Base-by-base conservation (phyloP, 2,888 invertebrate genomes). In the Parnassius mnemosyne region DNA sequence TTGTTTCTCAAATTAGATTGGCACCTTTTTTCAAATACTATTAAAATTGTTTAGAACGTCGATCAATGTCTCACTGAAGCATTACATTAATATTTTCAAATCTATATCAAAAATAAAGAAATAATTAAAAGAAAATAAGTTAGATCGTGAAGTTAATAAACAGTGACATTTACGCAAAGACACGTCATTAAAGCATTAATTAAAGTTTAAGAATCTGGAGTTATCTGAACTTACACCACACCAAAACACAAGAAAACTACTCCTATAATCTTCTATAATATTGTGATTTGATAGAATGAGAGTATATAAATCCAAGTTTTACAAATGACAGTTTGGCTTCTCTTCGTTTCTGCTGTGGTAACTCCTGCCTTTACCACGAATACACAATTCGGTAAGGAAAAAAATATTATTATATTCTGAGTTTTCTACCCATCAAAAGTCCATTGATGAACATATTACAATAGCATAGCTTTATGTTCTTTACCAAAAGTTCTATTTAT, bases 361-460 rank as follows among this genome's bases (percentile, higher is more conserved):
- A 63, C 57, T 51, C 65, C 58, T 57, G 46, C 46, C 20, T 13
- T 61, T 49, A 20, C 59, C 47, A 64, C 64, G 52, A 65, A 68
- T 44, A 60, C 65, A 9, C 65, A 69, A 65, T 72, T 66, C 64
- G 71, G 71, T 71, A 66, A 67, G 68, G 65, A 59, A 52, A 34
- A 34, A 34, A 5, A 34, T 34, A 7, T 25, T 25, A 7, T 47
- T 60, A 62, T 55, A 41, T 61, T 57, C 16, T 3, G 5, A 34
- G 34, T 34, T 34, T 34, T 34, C 34, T 34, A 34, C 34, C 34
- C 34, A 34, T 34, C 34, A 34, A 34, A 7, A 34, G 34, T 34
- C 34, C 34, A 34, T 7, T 5, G 34, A 5, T 34, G 34, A 34
- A 34, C 7, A 7, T 34, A 34, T 34, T 34, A 34, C 34, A 34